Conservation (phyloP, 2,888 invertebrate species). For the Suillia variegata region DNA sequence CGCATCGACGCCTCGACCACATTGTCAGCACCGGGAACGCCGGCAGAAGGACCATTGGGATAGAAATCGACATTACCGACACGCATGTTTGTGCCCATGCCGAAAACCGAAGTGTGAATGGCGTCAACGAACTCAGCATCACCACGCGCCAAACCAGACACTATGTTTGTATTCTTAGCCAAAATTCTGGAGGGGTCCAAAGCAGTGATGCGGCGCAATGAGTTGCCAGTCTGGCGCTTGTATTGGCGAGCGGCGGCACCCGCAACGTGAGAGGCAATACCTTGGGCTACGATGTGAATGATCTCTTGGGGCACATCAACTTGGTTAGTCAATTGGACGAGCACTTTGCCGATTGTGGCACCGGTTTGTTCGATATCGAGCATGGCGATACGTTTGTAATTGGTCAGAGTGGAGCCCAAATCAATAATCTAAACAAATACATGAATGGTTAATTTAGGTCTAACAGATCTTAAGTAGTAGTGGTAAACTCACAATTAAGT, state of each 20-base stretch:
- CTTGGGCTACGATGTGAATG: constrained; percentile 55
- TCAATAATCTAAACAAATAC: constrained; percentile 37
- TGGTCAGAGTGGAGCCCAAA: constrained; percentile 43
- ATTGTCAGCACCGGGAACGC: constrained; percentile 50
- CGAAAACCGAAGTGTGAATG: constrained; percentile 54
- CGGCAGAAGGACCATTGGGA: constrained; percentile 49
- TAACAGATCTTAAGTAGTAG: background rate
- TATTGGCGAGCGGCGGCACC: constrained; percentile 54
- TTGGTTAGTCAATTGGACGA: constrained; percentile 43
- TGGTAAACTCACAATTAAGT: constrained; percentile 37
- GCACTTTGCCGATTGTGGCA: constrained; percentile 44
- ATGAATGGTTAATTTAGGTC: constrained; percentile 1
- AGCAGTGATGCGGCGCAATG: constrained; percentile 56
- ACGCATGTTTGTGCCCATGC: constrained; percentile 46
- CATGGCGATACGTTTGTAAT: constrained; percentile 43
- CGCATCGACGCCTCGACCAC: constrained; percentile 53
- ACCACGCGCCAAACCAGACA: constrained; percentile 52
- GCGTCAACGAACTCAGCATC: constrained; percentile 59
- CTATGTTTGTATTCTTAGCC: constrained; percentile 37
- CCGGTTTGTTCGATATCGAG: constrained; percentile 46
- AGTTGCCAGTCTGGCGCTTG: constrained; percentile 47
- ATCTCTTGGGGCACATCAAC: constrained; percentile 44
- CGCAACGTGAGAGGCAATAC: constrained; percentile 54
- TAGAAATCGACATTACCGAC: constrained; percentile 57
- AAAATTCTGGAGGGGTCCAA: constrained; percentile 51